Percentiles rank a stretch among this genome's conserved stretches.
Evolutionary conservation across 2,113 vertebrate genomes (phyloP).

Genomic region (Tragelaphus strepsiceros): DNA sequence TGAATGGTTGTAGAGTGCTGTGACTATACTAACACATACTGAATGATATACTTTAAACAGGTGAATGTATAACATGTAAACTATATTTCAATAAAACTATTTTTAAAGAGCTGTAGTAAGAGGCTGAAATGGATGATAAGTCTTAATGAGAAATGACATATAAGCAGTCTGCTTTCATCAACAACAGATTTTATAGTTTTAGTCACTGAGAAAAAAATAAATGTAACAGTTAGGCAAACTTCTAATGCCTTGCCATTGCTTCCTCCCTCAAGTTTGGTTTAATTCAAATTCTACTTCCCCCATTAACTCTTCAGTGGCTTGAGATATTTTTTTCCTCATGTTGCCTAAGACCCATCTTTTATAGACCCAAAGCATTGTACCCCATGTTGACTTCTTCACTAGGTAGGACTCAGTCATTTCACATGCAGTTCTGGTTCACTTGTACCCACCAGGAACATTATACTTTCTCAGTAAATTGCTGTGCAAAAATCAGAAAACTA

Average conservation of each 20-base stretch:
- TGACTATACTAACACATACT: background rate
- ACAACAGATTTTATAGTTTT: background rate
- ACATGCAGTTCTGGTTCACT: background rate
- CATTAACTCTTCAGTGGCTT: background rate
- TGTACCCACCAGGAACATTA: background rate
- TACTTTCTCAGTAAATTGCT: background rate
- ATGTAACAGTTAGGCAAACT: background rate
- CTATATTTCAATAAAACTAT: background rate
- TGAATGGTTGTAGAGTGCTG: background rate
- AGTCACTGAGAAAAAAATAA: background rate
- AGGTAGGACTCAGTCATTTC: background rate
- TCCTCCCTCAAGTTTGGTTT: background rate
- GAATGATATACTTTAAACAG: background rate
- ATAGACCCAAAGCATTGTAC: background rate
- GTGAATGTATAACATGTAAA: background rate
- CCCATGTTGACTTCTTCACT: accelerated
- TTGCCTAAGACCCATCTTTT: background rate
- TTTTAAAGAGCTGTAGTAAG: background rate
- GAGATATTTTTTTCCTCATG: background rate
- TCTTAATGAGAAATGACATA: background rate
- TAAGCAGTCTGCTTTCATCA: background rate
- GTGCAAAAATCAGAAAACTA: background rate
- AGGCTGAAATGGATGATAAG: background rate
- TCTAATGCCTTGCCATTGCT: background rate
- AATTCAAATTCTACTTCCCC: background rate